Evolutionary conservation across 2,113 vertebrate genomes (phyloP).

Genomic region (Peromyscus maniculatus): DNA sequence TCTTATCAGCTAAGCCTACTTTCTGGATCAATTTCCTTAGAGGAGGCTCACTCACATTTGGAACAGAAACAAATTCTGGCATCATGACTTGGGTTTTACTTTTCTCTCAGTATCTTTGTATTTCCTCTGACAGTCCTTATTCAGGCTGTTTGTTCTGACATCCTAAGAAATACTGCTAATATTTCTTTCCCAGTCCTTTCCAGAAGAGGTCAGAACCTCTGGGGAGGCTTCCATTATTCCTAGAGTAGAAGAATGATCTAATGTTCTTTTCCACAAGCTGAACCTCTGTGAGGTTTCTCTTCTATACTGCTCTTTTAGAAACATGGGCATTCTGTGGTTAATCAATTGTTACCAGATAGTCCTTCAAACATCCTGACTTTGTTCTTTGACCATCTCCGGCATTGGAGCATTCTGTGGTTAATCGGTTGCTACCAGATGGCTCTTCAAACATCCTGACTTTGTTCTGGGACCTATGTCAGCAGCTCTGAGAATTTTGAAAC

Average conservation of each 20-base stretch:
- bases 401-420: too few species aligned
- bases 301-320: slow-evolving; percentile 94
- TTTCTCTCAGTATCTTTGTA: slow-evolving; percentile 92
- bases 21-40: slow-evolving; percentile 7
- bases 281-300: slow-evolving; percentile 32
- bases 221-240: slow-evolving; percentile 89
- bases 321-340: slow-evolving; percentile 66
- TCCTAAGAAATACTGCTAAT: slow-evolving; percentile 91
- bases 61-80: slow-evolving; percentile 28
- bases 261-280: slow-evolving; percentile 59
- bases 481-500: too few species aligned
- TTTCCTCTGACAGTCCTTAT: slow-evolving; percentile 92
- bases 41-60: neutral
- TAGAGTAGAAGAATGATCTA: slow-evolving; percentile 91
- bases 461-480: too few species aligned
- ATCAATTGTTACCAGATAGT: too few species aligned
- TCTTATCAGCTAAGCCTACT: slow-evolving; percentile 31
- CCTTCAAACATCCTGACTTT: too few species aligned
- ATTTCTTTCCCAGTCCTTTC: slow-evolving; percentile 83
- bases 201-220: slow-evolving; percentile 91
- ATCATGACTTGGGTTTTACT: slow-evolving; percentile 79
- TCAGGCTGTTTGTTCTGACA: slow-evolving; percentile 82
- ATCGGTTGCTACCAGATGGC: too few species aligned
- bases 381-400: too few species aligned
- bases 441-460: too few species aligned